Base-by-base conservation (phyloP, 2,888 invertebrate genomes). In the Gymnocheta viridis region DNA sequence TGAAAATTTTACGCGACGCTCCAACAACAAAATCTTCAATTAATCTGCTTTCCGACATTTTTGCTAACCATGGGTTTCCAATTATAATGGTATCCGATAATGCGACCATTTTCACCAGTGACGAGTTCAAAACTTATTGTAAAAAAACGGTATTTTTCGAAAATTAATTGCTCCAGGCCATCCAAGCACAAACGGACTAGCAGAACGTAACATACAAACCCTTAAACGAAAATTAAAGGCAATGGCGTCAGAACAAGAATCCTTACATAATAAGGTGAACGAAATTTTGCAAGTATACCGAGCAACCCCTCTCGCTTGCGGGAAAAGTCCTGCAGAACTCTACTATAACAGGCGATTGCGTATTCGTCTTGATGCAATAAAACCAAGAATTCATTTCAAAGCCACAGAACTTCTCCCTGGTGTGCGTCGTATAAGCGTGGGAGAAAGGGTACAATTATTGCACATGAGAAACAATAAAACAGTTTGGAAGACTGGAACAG, bases 201-300 rank as follows among this genome's bases (percentile, higher is more conserved):
- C 38, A 22, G 22, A 38, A 60, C 74, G 80, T 7, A 64, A 79
- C 66, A 73, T 78, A n/a, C n/a, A n/a, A n/a, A n/a, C n/a, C n/a
- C n/a, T n/a, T n/a, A n/a, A n/a, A n/a, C n/a, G 73, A 6, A 82
- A 82, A 66, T 62, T 85, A 24, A 74, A 79, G 32, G 74, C 82
- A 7, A 85, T 85, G 78, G 27, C 47, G 14, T 22, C 29, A 49
- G 80, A 82, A 73, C 66, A 70, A 51, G 72, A 64, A 14, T 60
- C 85, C n/a, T n/a, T n/a, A n/a, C n/a, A n/a, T n/a, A n/a, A n/a
- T n/a, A n/a, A n/a, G n/a, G n/a, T n/a, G n/a, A n/a, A n/a, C n/a
- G n/a, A n/a, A n/a, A n/a, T n/a, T n/a, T n/a, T n/a, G n/a, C n/a
- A n/a, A n/a, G n/a, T n/a, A n/a, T n/a, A n/a, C n/a, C n/a, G n/a